phyloP scores from a whole-genome alignment of 2,888 invertebrate genomes.

The Lepidochrysops patricia region DNA sequence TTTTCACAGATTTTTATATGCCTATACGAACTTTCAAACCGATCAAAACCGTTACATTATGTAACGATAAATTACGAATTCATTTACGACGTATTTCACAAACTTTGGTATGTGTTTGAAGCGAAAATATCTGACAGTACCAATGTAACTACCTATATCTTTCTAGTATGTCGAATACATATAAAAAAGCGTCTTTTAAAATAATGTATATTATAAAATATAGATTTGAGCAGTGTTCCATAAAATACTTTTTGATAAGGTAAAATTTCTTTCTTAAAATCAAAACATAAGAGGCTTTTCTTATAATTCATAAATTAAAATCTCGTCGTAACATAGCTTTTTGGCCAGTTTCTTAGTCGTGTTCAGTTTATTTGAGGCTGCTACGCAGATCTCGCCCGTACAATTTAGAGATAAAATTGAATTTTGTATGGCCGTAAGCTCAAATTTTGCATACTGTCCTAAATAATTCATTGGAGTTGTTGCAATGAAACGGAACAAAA shows the following conservation, averaged over 20 bases:
- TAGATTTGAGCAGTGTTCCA: too few relatives aligned
- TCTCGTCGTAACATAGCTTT: background rate
- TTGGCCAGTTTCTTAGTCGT: background rate
- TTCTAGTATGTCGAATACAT: too few relatives aligned
- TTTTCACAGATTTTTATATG: too few relatives aligned
- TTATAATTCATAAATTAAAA: background rate
- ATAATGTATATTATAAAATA: too few relatives aligned
- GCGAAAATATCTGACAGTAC: too few relatives aligned
- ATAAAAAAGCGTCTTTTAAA: too few relatives aligned
- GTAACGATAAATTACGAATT: too few relatives aligned
- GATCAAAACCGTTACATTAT: background rate
- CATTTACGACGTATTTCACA: too few relatives aligned
- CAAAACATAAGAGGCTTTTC: slow-evolving; percentile 2
- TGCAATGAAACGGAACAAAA: slow-evolving; percentile 9
- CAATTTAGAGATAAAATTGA: background rate
- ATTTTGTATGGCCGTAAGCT: background rate
- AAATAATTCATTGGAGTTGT: slow-evolving; percentile 12
- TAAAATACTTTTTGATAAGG: too few relatives aligned
- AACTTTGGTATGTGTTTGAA: too few relatives aligned
- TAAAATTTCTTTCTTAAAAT: background rate
- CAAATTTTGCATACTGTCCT: slow-evolving; percentile 8
- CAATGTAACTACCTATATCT: too few relatives aligned
- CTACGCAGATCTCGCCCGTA: background rate
- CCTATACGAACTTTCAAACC: background rate
- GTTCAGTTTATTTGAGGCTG: background rate